Evolutionary conservation across 2,888 invertebrate species (phyloP).

Genomic region (Lasioglossum morio): DNA sequence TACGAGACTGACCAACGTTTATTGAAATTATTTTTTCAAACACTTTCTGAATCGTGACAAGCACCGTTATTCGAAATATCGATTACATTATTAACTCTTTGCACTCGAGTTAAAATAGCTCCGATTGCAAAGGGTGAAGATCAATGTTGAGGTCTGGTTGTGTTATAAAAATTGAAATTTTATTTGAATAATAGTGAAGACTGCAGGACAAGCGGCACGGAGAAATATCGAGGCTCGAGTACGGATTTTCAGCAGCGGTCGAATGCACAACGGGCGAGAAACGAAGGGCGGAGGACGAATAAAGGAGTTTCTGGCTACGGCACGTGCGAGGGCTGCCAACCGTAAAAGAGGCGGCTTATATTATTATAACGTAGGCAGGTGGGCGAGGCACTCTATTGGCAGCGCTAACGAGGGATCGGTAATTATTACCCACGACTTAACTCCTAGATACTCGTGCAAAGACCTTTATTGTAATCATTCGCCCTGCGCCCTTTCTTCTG

Average conservation of each 20-base stretch:
- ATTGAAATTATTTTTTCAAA: neutral
- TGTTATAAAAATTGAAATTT: neutral
- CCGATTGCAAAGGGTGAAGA: too few species aligned
- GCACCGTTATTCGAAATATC: too few species aligned
- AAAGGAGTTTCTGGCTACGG: conserved; percentile 66
- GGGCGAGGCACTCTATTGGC: conserved; percentile 75
- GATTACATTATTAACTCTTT: too few species aligned
- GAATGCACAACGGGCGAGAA: conserved; percentile 63
- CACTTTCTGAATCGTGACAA: neutral
- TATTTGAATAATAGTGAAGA: neutral
- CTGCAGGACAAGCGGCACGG: neutral
- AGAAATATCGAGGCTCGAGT: conserved; percentile 30
- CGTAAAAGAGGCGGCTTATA: conserved; percentile 78
- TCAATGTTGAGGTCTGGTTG: too few species aligned
- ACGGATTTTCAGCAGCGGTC: conserved; percentile 46
- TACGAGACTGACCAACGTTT: neutral
- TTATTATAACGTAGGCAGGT: conserved; percentile 79
- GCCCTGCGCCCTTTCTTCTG: conserved; percentile 57
- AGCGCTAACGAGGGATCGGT: conserved; percentile 79
- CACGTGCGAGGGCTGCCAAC: conserved; percentile 77
- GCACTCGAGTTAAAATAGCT: too few species aligned
- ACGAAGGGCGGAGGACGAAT: conserved; percentile 70
- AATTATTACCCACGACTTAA: conserved; percentile 81
- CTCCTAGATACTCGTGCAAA: conserved; percentile 74
- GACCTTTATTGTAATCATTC: conserved; percentile 69